Conservation (phyloP, 2,888 invertebrate genomes). For the Perizoma affinitatum region DNA sequence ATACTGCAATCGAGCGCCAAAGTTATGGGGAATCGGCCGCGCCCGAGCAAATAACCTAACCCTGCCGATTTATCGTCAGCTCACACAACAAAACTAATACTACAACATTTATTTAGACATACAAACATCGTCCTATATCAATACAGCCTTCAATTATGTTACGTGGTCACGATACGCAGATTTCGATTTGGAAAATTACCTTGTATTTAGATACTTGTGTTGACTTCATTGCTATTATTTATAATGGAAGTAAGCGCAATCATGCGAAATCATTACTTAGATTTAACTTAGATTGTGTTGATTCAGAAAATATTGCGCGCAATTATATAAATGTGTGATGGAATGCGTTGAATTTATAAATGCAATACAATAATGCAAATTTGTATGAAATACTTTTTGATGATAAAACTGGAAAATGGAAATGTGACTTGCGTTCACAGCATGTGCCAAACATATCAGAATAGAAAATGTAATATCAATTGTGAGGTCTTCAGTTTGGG, state of each 20-base stretch:
- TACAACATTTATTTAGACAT: constrained; percentile 55
- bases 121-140: constrained; percentile 62
- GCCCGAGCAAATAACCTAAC: constrained; percentile 63
- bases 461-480: too few relatives aligned
- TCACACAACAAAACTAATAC: constrained; percentile 54
- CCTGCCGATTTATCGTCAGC: constrained; percentile 79
- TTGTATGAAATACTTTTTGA: not conserved
- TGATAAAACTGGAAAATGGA: constrained; percentile 7
- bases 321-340: constrained; percentile 45
- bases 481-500: too few relatives aligned
- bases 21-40: constrained; percentile 48
- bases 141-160: constrained; percentile 40
- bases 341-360: constrained; percentile 32
- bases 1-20: constrained; percentile 67
- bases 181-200: constrained; percentile 53
- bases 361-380: not conserved
- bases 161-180: constrained; percentile 51
- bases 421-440: too few relatives aligned
- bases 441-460: not conserved
- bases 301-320: constrained; percentile 53
- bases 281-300: constrained; percentile 55
- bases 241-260: constrained; percentile 59
- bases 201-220: constrained; percentile 42
- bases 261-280: constrained; percentile 56
- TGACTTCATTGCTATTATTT: constrained; percentile 58